Evolutionary conservation across 2,797 vertebrate species (phyloP), one percentile per base, ranked within the genome.

Genomic region (Pteronotus mesoamericanus): DNA sequence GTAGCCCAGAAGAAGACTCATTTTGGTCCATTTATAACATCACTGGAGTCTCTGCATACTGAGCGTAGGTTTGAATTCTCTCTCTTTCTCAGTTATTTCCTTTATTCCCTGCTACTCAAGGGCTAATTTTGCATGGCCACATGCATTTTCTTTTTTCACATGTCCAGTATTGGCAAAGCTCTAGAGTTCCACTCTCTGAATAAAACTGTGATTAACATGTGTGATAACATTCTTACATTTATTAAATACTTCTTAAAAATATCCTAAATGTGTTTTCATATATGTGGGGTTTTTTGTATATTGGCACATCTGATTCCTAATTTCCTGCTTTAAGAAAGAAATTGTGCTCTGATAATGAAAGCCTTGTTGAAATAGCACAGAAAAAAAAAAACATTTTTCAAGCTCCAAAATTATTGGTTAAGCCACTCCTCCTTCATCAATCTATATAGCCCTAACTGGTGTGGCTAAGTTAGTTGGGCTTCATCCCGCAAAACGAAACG

Each of bases 181-280:
- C 22, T 34, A 55, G 42, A 66, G 15, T 24, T 51, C 39, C 32
- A 12, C 61, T 51, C 34, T 94, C 19, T 68, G 42, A 85, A 87
- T 68, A 84, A 94, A 80, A 84, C 8, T 11, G 5, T 91, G 72
- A 80, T 94, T 69, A 69, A 85, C 59, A 80, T 15, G 1, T 89
- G 37, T 48, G 66, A 34, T 74, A 83, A 64, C 37, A 42, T 86
- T 86, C 24, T 74, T 84, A 88, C 96, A 48, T 82, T 92, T 74
- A 69, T 88, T 96, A 93, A 84, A 16, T 68, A 57, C 53, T 37
- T 96, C 71, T 88, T 44, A n/a, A 66, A 90, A 90, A 74, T 42
- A 18, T 34, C 71, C 57, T 91, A 91, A 93, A 34, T 90, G 32
- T 75, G 57, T 87, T 94, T 93, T 90, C 77, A 90, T 24, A 53